These are phyloP conservation scores for Druceiella hillmani DNA, from an alignment of 2,888 invertebrate species.

Conservation along the genomic window DNA sequence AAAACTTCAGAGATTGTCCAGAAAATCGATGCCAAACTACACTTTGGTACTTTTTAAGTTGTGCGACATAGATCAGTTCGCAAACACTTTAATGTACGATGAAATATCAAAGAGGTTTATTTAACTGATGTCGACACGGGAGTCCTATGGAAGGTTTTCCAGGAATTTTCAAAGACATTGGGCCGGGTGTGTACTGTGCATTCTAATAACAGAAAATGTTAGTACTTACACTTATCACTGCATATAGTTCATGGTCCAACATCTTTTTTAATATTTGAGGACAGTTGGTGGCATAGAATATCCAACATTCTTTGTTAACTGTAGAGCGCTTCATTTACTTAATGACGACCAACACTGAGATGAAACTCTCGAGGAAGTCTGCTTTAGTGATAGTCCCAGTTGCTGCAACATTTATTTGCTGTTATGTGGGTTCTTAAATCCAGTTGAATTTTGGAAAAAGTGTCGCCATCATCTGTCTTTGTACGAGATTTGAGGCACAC, in stretches of 20 bases:
- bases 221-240: conserved; percentile 23
- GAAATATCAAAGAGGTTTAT: conserved; percentile 15
- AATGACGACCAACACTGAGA: conserved; percentile 29
- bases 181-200: conserved; percentile 22
- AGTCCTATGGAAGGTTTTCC: conserved; percentile 20
- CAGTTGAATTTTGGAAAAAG: conserved; percentile 1
- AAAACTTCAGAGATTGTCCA: too few species aligned
- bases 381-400: conserved; percentile 10
- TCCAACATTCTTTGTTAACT: conserved; percentile 23
- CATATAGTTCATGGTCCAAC: conserved; percentile 27
- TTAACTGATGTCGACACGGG: conserved; percentile 21
- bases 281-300: conserved; percentile 15
- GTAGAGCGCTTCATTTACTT: conserved; percentile 24
- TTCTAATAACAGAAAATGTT: conserved; percentile 22
- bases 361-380: conserved; percentile 21
- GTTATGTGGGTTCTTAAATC: conserved; percentile 2
- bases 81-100: conserved; percentile 20
- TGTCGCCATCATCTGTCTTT: conserved; percentile 19
- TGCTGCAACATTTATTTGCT: conserved; percentile 6
- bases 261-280: conserved; percentile 25
- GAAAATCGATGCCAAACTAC: conserved; percentile 22
- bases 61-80: conserved; percentile 21
- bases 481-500: background rate
- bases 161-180: conserved; percentile 22
- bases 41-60: conserved; percentile 18